Base-by-base conservation (phyloP, 2,888 invertebrate species). In the Lucinisca nassula region DNA sequence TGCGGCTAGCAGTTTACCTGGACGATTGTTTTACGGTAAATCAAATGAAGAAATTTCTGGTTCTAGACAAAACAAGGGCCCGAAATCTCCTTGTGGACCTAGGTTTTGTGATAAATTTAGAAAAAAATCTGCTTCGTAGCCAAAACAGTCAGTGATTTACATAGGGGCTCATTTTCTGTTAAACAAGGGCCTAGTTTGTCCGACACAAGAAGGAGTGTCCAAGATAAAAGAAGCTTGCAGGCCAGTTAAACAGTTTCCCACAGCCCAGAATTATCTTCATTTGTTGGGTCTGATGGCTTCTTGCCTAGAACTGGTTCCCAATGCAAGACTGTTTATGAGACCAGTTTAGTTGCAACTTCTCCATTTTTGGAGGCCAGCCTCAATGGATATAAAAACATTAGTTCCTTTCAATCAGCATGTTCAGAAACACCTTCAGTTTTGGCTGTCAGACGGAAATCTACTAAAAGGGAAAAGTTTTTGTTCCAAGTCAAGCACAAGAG, bases 21-120 rank as follows among this genome's bases (percentile, higher is more conserved):
- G 90, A 90, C 83, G n/a, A n/a, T n/a, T 86, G 87, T 82, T 61
- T 90, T n/a, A 27, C 27, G 14, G 51, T 79, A n/a, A 87, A 85
- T 81, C 27, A 30, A 6, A 4, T 38, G 17, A 81, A 61, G 38
- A 3, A 17, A 24, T 24, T 17, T 1, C 74, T 90, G 27, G 30
- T 74, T 6, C 35, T 30, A 74, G 84, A 85, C 77, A 84, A 51
- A 79, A n/a, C n/a, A 49, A 82, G 10, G 40, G 27, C 76, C 37
- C 35, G 84, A 24, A 32, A 73, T 74, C 38, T 87, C 24, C 76
- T 87, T 21, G 61, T 79, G 12, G 27, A 81, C 21, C 67, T 85
- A 73, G 87, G 85, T 24, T 85, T 90, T 37, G 75, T 88, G 17
- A 86, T 86, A 51, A 90, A 90, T 67, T 30, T 61, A 27, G 61